These are phyloP conservation scores for human (Homo sapiens) DNA, from an alignment of 2,113 vertebrate genomes.

Conservation along the genomic window DNA sequence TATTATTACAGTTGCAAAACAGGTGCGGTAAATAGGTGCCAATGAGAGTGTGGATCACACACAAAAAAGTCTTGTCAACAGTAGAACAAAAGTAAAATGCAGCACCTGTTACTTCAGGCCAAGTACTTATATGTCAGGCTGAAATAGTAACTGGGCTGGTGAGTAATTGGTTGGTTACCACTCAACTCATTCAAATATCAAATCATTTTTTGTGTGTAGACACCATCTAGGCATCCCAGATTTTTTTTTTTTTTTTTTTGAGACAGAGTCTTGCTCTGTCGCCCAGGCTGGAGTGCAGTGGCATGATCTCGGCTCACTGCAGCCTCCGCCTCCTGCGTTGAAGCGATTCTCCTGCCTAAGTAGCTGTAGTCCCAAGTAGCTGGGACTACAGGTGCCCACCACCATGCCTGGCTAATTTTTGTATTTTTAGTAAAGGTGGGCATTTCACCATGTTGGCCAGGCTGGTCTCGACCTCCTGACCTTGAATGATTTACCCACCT, in stretches of 20 bases:
- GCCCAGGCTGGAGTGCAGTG: no score
- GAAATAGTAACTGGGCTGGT: slow-evolving; percentile 63
- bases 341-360: no score
- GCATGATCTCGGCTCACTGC: no score
- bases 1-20: slow-evolving; percentile 57
- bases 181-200: slow-evolving; percentile 48
- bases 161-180: slow-evolving; percentile 64
- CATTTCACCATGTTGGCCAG: no score
- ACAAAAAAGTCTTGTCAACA: slow-evolving; percentile 56
- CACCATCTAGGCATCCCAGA: background rate
- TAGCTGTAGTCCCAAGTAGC: no score
- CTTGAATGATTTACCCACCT: no score
- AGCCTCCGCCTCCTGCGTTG: no score
- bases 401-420: no score
- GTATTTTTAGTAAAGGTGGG: no score
- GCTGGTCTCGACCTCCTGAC: no score
- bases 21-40: slow-evolving; percentile 62
- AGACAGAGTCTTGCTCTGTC: no score
- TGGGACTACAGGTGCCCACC: no score
- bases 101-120: slow-evolving; percentile 60
- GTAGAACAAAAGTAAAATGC: slow-evolving; percentile 59
- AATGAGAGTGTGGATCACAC: slow-evolving; percentile 58
- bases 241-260: background rate
- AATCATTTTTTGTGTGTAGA: slow-evolving; percentile 42
- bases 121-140: slow-evolving; percentile 36